Evolutionary conservation across 1,140 invertebrate species (phyloP).

Genomic region (Trichoplusia ni): DNA sequence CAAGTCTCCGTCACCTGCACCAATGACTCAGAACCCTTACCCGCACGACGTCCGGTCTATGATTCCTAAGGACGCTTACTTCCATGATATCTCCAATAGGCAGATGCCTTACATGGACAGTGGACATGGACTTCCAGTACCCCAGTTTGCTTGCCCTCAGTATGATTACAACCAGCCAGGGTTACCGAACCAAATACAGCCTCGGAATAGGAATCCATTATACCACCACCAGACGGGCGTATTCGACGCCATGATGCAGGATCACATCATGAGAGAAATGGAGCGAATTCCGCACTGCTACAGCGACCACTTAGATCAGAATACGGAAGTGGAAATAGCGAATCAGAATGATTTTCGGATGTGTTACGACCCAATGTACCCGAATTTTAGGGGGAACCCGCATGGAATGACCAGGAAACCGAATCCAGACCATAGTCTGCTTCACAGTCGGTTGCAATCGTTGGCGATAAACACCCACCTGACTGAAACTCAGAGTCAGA

Average conservation of each 20-base stretch:
- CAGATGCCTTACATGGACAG: constrained; percentile 69
- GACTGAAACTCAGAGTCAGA: constrained; percentile 77
- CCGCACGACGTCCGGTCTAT: constrained; percentile 59
- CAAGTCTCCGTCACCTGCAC: constrained; percentile 76
- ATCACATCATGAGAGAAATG: constrained; percentile 78
- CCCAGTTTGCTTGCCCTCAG: constrained; percentile 53
- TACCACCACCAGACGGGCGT: constrained; percentile 76
- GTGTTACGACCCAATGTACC: constrained; percentile 52
- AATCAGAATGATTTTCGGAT: constrained; percentile 74
- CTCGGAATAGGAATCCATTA: constrained; percentile 72
- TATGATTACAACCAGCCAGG: constrained; percentile 66
- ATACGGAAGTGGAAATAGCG: constrained; percentile 77
- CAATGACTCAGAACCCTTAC: constrained; percentile 53
- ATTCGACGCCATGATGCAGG: constrained; percentile 80
- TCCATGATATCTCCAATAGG: constrained; percentile 82
- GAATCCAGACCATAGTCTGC: constrained; percentile 65
- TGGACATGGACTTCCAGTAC: constrained; percentile 52
- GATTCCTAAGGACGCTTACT: constrained; percentile 84
- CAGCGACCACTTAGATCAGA: constrained; percentile 74
- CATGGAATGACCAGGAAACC: constrained; percentile 61
- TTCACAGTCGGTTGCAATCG: constrained; percentile 75
- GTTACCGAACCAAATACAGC: constrained; percentile 58
- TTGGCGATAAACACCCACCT: constrained; percentile 79
- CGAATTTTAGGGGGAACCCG: constrained; percentile 56
- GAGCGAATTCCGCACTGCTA: constrained; percentile 77